phyloP scores from a whole-genome alignment of 2,888 invertebrate genomes.

The Acleris laterana region DNA sequence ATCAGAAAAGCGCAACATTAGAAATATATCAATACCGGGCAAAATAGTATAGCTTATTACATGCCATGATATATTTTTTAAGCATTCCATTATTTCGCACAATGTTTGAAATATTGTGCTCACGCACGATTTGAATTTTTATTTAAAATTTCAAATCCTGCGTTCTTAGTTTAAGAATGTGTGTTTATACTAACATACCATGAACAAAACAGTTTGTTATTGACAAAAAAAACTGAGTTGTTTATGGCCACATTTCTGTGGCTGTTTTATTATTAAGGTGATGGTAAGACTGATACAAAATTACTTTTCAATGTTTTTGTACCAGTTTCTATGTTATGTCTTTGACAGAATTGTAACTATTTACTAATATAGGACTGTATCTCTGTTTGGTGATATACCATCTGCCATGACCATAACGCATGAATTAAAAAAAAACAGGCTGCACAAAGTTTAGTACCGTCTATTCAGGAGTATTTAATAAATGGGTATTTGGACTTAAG shows the following conservation, averaged over 20 bases:
- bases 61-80: not conserved
- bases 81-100: constrained; percentile 36
- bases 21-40: too few species aligned
- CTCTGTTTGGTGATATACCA: constrained; percentile 38
- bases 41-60: too few species aligned
- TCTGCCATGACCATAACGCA: constrained; percentile 39
- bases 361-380: constrained; percentile 53
- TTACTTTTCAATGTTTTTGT: constrained; percentile 40
- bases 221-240: constrained; percentile 40
- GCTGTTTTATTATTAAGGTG: constrained; percentile 60
- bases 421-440: too few species aligned
- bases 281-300: constrained; percentile 61
- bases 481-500: too few species aligned
- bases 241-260: constrained; percentile 36
- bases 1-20: too few species aligned
- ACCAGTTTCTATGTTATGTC: constrained; percentile 64
- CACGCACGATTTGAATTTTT: constrained; percentile 22
- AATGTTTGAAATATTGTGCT: constrained; percentile 43
- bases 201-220: constrained; percentile 32
- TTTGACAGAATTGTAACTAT: constrained; percentile 61
- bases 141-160: constrained; percentile 45
- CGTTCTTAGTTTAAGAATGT: constrained; percentile 58
- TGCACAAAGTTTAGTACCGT: too few species aligned
- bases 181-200: constrained; percentile 69
- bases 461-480: too few species aligned